Evolutionary conservation across 2,113 vertebrate genomes (phyloP).

Genomic region (Suricata suricatta): DNA sequence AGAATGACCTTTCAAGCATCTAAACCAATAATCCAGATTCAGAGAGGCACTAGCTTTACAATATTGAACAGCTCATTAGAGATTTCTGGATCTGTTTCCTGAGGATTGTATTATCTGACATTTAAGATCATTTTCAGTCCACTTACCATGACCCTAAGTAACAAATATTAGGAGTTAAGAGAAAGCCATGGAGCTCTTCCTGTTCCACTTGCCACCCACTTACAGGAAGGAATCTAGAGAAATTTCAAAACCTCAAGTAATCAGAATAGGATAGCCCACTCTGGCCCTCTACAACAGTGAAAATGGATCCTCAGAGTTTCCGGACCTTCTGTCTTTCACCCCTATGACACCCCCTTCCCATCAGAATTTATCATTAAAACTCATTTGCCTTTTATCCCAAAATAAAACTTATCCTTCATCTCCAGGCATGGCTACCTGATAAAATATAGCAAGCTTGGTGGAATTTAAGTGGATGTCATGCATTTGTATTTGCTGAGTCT

Average conservation of each 20-base stretch:
- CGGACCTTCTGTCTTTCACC: neutral
- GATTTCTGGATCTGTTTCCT: neutral
- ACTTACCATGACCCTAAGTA: neutral
- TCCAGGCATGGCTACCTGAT: neutral
- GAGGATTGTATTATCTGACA: neutral
- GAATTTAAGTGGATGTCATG: neutral
- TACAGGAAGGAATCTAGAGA: neutral
- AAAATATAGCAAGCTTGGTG: neutral
- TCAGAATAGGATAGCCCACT: neutral
- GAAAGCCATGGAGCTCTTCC: neutral
- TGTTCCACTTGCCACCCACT: neutral
- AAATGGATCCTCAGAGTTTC: neutral
- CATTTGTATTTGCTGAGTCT: constrained; percentile 14
- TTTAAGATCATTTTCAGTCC: neutral
- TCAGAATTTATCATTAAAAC: neutral
- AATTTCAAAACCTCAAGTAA: neutral
- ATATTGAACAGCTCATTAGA: neutral
- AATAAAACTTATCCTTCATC: neutral
- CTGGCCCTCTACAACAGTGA: neutral
- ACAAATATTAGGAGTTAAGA: neutral
- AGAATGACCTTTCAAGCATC: neutral
- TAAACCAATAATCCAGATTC: neutral
- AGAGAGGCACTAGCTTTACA: neutral
- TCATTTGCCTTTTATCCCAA: neutral
- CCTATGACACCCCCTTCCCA: neutral